Evolutionary conservation across 64 coral and sea anemone species (phyloP).

Genomic region (Acropora yongei): DNA sequence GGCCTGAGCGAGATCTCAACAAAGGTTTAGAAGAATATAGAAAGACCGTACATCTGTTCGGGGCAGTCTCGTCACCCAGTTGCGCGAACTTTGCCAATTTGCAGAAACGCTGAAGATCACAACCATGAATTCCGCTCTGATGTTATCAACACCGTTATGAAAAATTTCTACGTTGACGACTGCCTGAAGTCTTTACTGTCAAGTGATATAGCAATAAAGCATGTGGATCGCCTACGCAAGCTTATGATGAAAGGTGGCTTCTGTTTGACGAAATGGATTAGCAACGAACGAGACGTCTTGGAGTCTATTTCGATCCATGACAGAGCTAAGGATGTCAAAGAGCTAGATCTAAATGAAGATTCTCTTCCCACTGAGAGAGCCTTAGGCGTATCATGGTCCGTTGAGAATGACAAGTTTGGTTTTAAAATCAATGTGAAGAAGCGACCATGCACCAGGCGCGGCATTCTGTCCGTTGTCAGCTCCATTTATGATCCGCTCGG

Average conservation of each 20-base stretch:
- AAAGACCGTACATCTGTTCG: not conserved
- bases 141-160: not conserved
- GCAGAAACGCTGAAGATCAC: no score
- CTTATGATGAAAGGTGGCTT: conserved; percentile 40
- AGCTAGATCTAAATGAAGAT: conserved; percentile 40
- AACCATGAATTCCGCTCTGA: not conserved
- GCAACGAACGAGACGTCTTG: conserved; percentile 29
- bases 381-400: conserved; percentile 3
- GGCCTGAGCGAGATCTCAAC: no score
- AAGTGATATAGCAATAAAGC: no score
- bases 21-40: no score
- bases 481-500: no score
- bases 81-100: no score
- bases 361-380: conserved; percentile 51
- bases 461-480: no score
- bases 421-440: no score
- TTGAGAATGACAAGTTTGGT: conserved; percentile 26
- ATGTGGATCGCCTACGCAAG: not conserved
- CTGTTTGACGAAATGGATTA: conserved; percentile 8
- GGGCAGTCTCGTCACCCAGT: no score
- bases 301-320: conserved; percentile 27
- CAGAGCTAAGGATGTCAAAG: conserved; percentile 24
- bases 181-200: conserved; percentile 3
- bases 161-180: conserved; percentile 70
- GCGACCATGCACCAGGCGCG: no score